Base-by-base conservation (phyloP, 2,888 invertebrate genomes). In the Ischnura elegans region DNA sequence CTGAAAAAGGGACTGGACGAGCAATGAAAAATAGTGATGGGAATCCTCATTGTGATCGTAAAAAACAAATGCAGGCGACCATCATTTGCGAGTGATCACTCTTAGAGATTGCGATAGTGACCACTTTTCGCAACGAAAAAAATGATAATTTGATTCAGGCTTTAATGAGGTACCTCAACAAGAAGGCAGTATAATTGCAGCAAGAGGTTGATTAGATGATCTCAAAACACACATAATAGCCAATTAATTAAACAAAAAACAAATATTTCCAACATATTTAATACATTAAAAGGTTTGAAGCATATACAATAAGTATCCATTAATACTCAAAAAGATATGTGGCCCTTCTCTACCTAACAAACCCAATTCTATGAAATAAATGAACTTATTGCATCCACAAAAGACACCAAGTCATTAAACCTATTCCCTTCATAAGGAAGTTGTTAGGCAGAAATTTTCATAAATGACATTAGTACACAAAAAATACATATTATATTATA, bases 221-320 rank as follows among this genome's bases (percentile, higher is more conserved):
- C 51, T 6, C 51, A 51, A 19, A 2, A 61, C 25, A 61, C 2
- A 25, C n/a, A n/a, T 8, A 25, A 61, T 6, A 61, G 36, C 16
- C 25, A 19, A 21, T 43, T 43, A 43, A 61, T 66, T 55, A 43
- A 90, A 45, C 45, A n/a, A n/a, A n/a, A 61, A 90, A 43, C 42
- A 61, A 43, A 66, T 61, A 43, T 90, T 90, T 90, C 61, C 61
- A 86, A 46, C 46, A 46, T 86, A 86, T 86, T 86, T 86, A 86
- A 86, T 86, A 86, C 86, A 86, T 86, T 46, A 90, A 90, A 61
- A 90, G 61, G 61, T 90, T 90, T 66, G 61, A 61, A 90, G 90
- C 90, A 90, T 90, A 61, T 61, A 90, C 90, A 66, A 43, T 43
- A 90, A 90, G 66, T 90, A 61, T 90, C 61, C 55, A 90, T 66